Evolutionary conservation across 2,888 invertebrate species (phyloP), one percentile per base, ranked within the genome.

Genomic region (Heliconius aoede): DNA sequence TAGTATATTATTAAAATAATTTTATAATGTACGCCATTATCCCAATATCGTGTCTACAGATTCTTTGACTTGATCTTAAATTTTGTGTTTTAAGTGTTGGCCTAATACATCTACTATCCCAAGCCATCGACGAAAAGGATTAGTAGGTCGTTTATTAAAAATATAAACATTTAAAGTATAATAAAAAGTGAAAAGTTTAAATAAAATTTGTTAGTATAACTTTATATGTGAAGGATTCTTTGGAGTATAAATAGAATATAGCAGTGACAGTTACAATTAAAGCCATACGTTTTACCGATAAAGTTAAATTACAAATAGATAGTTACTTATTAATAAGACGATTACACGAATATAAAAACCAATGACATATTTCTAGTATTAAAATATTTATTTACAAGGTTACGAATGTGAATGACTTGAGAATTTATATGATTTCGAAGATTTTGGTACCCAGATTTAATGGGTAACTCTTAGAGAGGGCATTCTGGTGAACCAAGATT

Each of bases 401-500:
- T 78, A 76, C 58, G 68, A 74, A 68, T 77, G 61, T 36, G 72
- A 65, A 51, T 79, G 79, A 77, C 77, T 79, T 75, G 72, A 75
- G 51, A 75, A 71, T 61, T 71, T 69, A 26, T 11, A 32, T 72
- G 32, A 11, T 58, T 71, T 68, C 18, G 30, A 55, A 21, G 15
- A 55, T 69, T 69, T 36, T 36, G 36, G 51, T n/a, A 30, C 28
- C 28, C 28, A 11, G n/a, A 51, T 28, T 89, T 85, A 91, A 82
- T 86, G 87, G 40, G 87, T 85, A 68, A 91, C 92, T 85, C 94
- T 90, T 76, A 95, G 82, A 1, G 95, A 95, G n/a, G 95, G 95
- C 89, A 93, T 91, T 79, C 94, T 89, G 32, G 93, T 94, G 82
- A 95, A 94, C 95, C 95, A 95, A 40, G 94, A 93, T 81, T 95